Evolutionary conservation across 1,140 invertebrate species (phyloP).

Genomic region (Trigoniulus corallinus): DNA sequence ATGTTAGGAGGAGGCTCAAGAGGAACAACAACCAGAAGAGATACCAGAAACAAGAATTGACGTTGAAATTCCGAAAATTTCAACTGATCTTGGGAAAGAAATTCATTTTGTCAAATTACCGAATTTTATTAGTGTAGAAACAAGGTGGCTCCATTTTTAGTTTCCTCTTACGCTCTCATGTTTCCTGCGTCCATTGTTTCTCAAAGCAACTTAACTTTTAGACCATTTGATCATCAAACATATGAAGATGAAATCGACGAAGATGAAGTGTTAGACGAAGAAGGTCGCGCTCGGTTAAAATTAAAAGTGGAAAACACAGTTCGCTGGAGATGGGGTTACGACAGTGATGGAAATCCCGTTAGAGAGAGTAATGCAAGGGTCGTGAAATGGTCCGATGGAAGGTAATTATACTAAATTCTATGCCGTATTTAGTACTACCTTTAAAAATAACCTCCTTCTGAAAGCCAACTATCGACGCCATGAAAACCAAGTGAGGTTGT

Average conservation of each 20-base stretch:
- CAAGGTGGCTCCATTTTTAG: constrained; percentile 19
- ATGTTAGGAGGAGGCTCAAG: not conserved
- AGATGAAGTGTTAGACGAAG: constrained; percentile 93
- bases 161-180: not conserved
- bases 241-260: constrained; percentile 99
- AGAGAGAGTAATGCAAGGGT: constrained; percentile 91
- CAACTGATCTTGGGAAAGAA: constrained; percentile 74
- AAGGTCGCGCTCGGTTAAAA: constrained; percentile 81
- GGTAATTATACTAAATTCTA: constrained; percentile 20
- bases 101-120: constrained; percentile 89
- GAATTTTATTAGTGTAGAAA: constrained; percentile 56
- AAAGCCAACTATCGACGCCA: too few relatives aligned
- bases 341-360: constrained; percentile 62
- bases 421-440: not conserved
- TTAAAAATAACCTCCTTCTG: too few relatives aligned
- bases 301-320: constrained; percentile 96
- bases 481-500: too few relatives aligned
- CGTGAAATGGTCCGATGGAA: constrained; percentile 92
- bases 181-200: too few relatives aligned
- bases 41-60: constrained; percentile 85
- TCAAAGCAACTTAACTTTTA: not conserved
- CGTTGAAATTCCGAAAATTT: constrained; percentile 90
- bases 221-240: constrained; percentile 82
- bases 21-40: constrained; percentile 30
- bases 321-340: constrained; percentile 75